These are phyloP conservation scores for Xiphorhynchus elegans DNA, from an alignment of 2,113 vertebrate species.

Conservation along the genomic window DNA sequence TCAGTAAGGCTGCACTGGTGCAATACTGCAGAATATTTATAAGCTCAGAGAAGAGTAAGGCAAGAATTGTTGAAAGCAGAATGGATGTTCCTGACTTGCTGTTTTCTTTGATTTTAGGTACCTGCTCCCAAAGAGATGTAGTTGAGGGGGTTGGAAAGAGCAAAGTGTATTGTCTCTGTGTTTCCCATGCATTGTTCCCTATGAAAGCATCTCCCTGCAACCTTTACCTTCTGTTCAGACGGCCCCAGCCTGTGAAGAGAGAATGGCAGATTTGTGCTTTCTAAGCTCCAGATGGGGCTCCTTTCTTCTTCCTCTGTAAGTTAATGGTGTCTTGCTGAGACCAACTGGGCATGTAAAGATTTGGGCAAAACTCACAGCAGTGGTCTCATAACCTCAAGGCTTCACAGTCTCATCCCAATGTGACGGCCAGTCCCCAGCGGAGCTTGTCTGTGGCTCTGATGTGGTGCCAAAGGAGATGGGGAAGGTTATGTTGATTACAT, in stretches of 20 bases:
- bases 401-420: conserved; percentile 41
- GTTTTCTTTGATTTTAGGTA: conserved; percentile 6
- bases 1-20: neutral
- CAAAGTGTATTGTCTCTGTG: conserved; percentile 1
- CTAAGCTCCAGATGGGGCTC: conserved; percentile 74
- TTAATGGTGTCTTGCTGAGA: conserved; percentile 89
- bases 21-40: neutral
- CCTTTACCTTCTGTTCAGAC: conserved; percentile 64
- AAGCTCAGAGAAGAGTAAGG: neutral
- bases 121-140: neutral
- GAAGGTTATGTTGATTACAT: conserved; percentile 79
- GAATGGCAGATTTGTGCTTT: conserved; percentile 70
- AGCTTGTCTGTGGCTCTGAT: conserved; percentile 59
- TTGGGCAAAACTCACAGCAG: conserved; percentile 84
- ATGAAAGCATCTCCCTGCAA: conserved; percentile 65
- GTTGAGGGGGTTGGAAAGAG: neutral
- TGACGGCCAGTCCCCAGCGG: conserved; percentile 35
- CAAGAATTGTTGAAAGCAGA: neutral
- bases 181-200: conserved; percentile 59
- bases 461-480: conserved; percentile 55
- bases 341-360: conserved; percentile 91
- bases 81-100: neutral
- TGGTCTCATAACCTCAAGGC: conserved; percentile 71
- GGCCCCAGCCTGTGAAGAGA: conserved; percentile 47
- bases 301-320: conserved; percentile 70